phyloP scores from a whole-genome alignment of 2,113 vertebrate genomes.

The Atlantisia rogersi region DNA sequence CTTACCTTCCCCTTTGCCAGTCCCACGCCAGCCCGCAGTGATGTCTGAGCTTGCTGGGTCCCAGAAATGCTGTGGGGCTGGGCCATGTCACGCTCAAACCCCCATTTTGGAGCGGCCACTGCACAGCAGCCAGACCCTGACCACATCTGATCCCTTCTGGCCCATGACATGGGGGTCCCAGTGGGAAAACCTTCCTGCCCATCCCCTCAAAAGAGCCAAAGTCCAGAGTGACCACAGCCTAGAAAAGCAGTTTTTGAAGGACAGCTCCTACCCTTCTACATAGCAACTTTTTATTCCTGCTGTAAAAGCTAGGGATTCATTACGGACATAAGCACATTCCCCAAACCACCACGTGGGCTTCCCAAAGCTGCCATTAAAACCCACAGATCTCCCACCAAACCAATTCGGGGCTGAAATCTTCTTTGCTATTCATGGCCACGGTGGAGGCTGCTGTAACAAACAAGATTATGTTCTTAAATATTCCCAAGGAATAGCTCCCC shows the following conservation, averaged over 20 bases:
- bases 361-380: conserved; percentile 31
- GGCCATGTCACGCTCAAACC: rapidly evolving
- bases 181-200: rapidly evolving
- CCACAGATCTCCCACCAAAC: conserved; percentile 51
- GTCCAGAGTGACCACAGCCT: neutral
- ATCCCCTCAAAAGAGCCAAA: neutral
- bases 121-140: neutral
- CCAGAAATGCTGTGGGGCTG: rapidly evolving
- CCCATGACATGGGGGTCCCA: neutral
- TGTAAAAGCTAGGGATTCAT: neutral
- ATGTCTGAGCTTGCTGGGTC: neutral
- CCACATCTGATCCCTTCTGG: neutral
- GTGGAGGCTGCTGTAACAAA: conserved; percentile 53
- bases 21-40: neutral
- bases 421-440: conserved; percentile 28
- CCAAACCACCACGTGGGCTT: neutral
- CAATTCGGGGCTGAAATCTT: neutral
- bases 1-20: neutral
- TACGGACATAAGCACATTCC: conserved; percentile 45
- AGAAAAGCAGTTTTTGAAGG: neutral
- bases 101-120: neutral
- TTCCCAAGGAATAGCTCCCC: conserved; percentile 55
- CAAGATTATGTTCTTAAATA: conserved; percentile 63
- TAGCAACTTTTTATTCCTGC: neutral
- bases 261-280: neutral